Base-by-base conservation (phyloP, 2,797 vertebrate genomes). In the Zonotrichia albicollis region DNA sequence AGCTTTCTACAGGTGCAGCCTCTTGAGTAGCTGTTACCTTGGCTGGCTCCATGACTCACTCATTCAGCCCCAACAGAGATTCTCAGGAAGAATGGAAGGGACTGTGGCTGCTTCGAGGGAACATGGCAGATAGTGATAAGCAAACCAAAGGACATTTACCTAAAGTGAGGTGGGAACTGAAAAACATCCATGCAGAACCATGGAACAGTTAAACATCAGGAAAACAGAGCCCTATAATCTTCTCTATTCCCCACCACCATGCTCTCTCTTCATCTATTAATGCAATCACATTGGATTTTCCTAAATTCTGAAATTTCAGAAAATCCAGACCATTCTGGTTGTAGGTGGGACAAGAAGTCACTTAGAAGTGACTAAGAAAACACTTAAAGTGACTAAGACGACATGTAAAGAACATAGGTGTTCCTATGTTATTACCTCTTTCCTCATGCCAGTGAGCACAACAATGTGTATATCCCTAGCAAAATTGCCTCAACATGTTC, bases 101-200 rank as follows among this genome's bases (percentile, higher is more conserved):
- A 16, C 21, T 12, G 20, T 0, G 0, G 26, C 20, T 78, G 32
- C 40, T 86, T 65, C 55, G 72, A 0, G 0, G 27, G 13, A 84
- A 40, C 70, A 89, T 46, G 45, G 58, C 53, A 84, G 45, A 60
- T 0, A 68, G 25, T 7, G 16, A 50, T 13, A 75, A 46, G 40
- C 30, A 53, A 95, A 85, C 43, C 43, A 80, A 75, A 85, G 9
- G 30, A 6, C 22, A 46, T 58, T 76, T 66, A 34, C 27, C 60
- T 64, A 40, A 26, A 66, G 14, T 2, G 6, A 9, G 7, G 9
- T 51, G 50, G 20, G 34, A 83, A 32, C 32, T 16, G 30, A 78
- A 26, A 79, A 87, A 71, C 51, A 77, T 11, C 34, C 53, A 45
- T 2, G 19, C 27, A 78, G 45, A 84, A 62, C 10, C 34, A 70